Evolutionary conservation across 35 echinoderm and acorn worm genomes (phyloP), one percentile per base, ranked within the genome.

Genomic region (Diadema setosum): DNA sequence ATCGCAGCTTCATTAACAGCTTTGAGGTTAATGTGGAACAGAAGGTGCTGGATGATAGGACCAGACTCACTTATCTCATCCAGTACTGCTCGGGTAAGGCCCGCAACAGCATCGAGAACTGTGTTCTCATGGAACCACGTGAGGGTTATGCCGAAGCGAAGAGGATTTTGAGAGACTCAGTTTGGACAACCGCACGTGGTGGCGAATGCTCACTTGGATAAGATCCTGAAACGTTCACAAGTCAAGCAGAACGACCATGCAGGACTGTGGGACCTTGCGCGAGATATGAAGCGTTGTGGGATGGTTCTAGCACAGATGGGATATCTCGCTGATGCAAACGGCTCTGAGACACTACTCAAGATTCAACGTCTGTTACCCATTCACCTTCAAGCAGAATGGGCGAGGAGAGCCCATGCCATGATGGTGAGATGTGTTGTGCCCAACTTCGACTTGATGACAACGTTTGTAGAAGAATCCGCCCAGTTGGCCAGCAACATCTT

Each of bases 131-230:
- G 39, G 80, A 64, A 43, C 27, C 26, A 12, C 17, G 55, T 0
- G 29, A 1, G 56, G 88, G 80, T 16, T 92, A 92, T 45, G 64
- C 24, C 25, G 33, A 58, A 3, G 90, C 90, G 1, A 80, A 48
- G 29, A 60, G 81, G 40, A 92, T 86, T 37, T 92, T 92, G 70
- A 42, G 86, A 52, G 88, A 91, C 37, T 43, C 81, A 91, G 63
- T 85, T 91, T 85, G 82, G 89, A 5, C 37, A 46, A 29, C 55
- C 15, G 15, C 29, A 91, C 52, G 80, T 90, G 20, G 58, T 90
- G 27, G 58, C 88, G 48, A 25, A 48, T 60, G 80, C 88, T 41
- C 81, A 82, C 31, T 41, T 76, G 21, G 8, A 14, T 41, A 83
- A 57, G 58, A 56, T 89, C 14, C 25, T 89, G 16, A 39, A 84